These are phyloP conservation scores for Melanostigma gelatinosum DNA, from an alignment of 2,113 vertebrate species.

Conservation along the genomic window DNA sequence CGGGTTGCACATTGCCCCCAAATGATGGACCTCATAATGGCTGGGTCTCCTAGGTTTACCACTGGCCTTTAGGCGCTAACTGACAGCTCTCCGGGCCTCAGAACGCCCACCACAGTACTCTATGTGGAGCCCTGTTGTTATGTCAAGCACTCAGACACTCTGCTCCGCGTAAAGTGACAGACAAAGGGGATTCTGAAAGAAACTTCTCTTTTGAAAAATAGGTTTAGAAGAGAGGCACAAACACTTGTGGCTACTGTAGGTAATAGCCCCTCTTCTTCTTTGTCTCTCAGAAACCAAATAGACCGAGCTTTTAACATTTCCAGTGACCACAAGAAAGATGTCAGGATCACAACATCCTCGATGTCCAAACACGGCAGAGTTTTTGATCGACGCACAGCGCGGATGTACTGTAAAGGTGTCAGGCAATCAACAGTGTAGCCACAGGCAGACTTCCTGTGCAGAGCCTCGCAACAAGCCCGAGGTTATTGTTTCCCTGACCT, in stretches of 20 bases:
- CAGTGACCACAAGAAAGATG: not conserved
- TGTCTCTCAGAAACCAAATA: not conserved
- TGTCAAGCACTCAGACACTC: slow-evolving; percentile 9
- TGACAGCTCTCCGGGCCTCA: slow-evolving; percentile 49
- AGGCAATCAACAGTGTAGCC: slow-evolving; percentile 22
- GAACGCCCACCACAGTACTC: not conserved
- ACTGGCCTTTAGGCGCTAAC: slow-evolving; percentile 21
- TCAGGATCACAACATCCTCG: slow-evolving; percentile 13
- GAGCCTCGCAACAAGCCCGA: slow-evolving; percentile 43
- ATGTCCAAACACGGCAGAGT: not conserved
- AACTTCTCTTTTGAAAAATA: not conserved
- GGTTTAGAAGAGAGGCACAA: not conserved
- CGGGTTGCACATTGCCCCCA: slow-evolving; percentile 53
- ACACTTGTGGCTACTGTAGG: not conserved
- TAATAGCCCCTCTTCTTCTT: not conserved
- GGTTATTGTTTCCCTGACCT: slow-evolving; percentile 74
- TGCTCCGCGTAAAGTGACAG: slow-evolving; percentile 15
- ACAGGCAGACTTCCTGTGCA: slow-evolving; percentile 39
- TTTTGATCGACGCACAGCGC: slow-evolving; percentile 27
- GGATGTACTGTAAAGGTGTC: not conserved
- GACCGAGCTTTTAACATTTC: not conserved
- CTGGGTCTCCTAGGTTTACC: slow-evolving; percentile 62
- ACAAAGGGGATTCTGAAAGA: not conserved
- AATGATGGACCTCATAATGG: slow-evolving; percentile 80
- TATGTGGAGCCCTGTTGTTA: slow-evolving; percentile 23